Evolutionary conservation across 1,140 invertebrate species (phyloP), one percentile per base, ranked within the genome.

Genomic region (Polypedilum pembai): DNA sequence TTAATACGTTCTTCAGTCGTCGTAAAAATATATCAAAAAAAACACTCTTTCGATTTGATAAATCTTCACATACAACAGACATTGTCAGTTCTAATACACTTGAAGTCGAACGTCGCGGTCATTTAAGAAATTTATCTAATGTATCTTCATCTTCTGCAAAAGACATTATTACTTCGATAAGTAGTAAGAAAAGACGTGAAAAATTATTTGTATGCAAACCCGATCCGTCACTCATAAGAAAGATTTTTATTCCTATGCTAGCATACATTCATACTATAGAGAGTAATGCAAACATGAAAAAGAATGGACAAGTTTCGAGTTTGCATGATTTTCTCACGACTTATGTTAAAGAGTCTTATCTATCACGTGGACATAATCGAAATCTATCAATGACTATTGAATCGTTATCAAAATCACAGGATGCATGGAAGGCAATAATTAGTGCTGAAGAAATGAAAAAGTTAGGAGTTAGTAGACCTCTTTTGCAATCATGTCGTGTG

Each of bases 231-330:
- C 92, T 93, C 79, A 92, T 94, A 63, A 90, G 89, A 76, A 84
- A 89, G 40, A 87, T 94, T 66, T 94, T 90, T 82, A 88, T 88
- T 75, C 88, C 90, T 8, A 84, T 94, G 73, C 88, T 89, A 82
- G 85, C 85, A 75, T 94, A 94, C 80, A 88, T 92, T 75, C 85
- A 87, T 77, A 91, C 94, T 82, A 90, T 94, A 76, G 92, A 94
- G 82, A 84, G 85, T 86, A 86, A 75, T 86, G 86, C 77, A 80
- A 86, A 76, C 80, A 88, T 63, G 88, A 88, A 88, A 90, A 84
- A 80, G 79, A 33, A 78, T 73, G 79, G 78, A 10, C 81, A 83
- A 79, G 85, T 85, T 66, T 91, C 88, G 79, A 87, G 88, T 40
- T 83, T 94, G 56, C 88, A 92, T 78, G 86, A 86, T 74, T 94